Percentiles rank a stretch among this genome's conserved stretches.
Conservation (phyloP, 2,888 invertebrate species). For the Lithophane ornitopus region DNA sequence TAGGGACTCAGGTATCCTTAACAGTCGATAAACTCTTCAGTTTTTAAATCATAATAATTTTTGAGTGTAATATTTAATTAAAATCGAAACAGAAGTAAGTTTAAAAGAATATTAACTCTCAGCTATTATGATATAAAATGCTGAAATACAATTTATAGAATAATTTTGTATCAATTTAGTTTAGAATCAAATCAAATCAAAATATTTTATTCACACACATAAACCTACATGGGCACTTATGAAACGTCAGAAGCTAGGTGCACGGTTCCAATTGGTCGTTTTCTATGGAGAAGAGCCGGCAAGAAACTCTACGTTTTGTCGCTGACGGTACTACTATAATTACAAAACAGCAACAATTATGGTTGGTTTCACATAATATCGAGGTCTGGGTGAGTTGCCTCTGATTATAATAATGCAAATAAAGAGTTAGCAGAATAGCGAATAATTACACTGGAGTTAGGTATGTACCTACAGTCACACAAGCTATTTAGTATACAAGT, state of each 20-base stretch:
- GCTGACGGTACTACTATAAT: background rate
- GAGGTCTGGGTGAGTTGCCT: conserved; percentile 6
- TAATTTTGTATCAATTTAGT: no score
- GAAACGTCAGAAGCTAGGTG: no score
- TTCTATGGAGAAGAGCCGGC: no score
- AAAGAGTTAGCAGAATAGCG: background rate
- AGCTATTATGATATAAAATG: background rate
- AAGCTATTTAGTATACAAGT: no score
- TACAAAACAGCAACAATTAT: background rate
- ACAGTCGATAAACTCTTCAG: background rate
- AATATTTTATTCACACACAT: no score
- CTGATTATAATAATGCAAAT: conserved; percentile 1
- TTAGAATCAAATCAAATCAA: no score
- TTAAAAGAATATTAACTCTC: background rate
- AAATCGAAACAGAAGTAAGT: background rate
- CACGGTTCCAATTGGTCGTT: no score
- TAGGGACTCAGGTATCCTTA: no score
- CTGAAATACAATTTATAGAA: no score
- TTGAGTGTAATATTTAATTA: background rate
- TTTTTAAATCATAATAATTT: background rate
- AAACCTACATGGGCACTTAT: no score
- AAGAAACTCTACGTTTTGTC: no score
- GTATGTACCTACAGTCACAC: no score
- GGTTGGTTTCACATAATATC: background rate
- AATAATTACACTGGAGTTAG: background rate